Conservation (phyloP, 2,888 invertebrate species). For the Drosophila mettleri region DNA sequence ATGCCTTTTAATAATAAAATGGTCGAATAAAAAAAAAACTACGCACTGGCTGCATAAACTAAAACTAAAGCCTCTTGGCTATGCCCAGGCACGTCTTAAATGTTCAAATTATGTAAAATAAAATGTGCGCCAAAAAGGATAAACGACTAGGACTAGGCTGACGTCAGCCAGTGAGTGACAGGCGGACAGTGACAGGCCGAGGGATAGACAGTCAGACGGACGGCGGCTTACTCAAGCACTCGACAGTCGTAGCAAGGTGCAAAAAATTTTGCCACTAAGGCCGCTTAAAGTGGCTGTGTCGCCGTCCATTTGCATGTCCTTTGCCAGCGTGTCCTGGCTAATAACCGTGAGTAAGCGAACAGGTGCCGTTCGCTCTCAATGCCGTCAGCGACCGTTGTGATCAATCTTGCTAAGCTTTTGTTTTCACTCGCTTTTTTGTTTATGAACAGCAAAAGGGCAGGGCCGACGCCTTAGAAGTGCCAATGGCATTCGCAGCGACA, state of each 20-base stretch:
- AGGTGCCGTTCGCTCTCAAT: slow-evolving; percentile 60
- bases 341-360: slow-evolving; percentile 79
- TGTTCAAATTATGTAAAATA: slow-evolving; percentile 81
- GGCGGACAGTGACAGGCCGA: slow-evolving; percentile 24
- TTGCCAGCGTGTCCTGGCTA: slow-evolving; percentile 52
- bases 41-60: slow-evolving; percentile 70
- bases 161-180: slow-evolving; percentile 76
- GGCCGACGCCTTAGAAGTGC: slow-evolving; percentile 74
- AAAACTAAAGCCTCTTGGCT: slow-evolving; percentile 80
- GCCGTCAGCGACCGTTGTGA: slow-evolving; percentile 64
- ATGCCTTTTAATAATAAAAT: slow-evolving; percentile 72
- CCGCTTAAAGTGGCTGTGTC: slow-evolving; percentile 29
- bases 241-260: slow-evolving; percentile 69
- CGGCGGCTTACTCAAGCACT: slow-evolving; percentile 55
- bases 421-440: slow-evolving; percentile 79
- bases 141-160: slow-evolving; percentile 62
- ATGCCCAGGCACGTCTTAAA: slow-evolving; percentile 79
- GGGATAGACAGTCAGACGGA: slow-evolving; percentile 17
- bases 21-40: slow-evolving; percentile 36
- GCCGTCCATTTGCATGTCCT: slow-evolving; percentile 69
- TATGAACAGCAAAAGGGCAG: slow-evolving; percentile 45
- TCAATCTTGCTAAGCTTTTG: slow-evolving; percentile 83
- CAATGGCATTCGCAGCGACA: slow-evolving; percentile 39
- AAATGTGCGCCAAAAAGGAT: slow-evolving; percentile 75
- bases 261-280: slow-evolving; percentile 59